Percentiles rank a stretch among this genome's conserved stretches.
phyloP scores from a whole-genome alignment of 2,888 invertebrate genomes.

The Lypha dubia region DNA sequence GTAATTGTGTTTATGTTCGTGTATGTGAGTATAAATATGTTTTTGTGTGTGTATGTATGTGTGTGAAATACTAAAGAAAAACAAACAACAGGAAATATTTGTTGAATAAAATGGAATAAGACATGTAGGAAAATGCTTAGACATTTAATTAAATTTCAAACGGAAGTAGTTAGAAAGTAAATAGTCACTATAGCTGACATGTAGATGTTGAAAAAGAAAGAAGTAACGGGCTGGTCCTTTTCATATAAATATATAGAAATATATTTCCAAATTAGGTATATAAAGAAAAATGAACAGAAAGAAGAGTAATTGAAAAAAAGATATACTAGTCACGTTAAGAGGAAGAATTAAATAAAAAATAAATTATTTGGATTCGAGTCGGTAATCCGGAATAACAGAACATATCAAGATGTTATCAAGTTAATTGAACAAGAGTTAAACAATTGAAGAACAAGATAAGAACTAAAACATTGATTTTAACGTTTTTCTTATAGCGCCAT shows the following conservation, averaged over 20 bases:
- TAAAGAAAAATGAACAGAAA: constrained; percentile 12
- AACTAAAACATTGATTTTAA: neutral
- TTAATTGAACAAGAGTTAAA: constrained; percentile 12
- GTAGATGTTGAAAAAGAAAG: neutral
- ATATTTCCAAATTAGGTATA: neutral
- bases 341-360: neutral
- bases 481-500: neutral
- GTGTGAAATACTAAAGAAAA: neutral
- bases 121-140: constrained; percentile 58
- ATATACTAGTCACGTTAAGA: neutral
- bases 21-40: too few species aligned
- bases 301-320: neutral
- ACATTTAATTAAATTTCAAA: constrained; percentile 70
- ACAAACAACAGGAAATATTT: constrained; percentile 65
- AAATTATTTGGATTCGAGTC: neutral
- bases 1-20: neutral
- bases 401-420: neutral
- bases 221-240: neutral
- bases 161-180: constrained; percentile 68
- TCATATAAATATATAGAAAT: neutral
- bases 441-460: constrained; percentile 23
- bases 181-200: constrained; percentile 5
- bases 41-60: neutral
- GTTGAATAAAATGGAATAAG: constrained; percentile 49
- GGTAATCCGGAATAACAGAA: neutral